Evolutionary conservation across 2,797 vertebrate genomes (phyloP), one percentile per base, ranked within the genome.

Genomic region (Poeciliopsis gracilis): DNA sequence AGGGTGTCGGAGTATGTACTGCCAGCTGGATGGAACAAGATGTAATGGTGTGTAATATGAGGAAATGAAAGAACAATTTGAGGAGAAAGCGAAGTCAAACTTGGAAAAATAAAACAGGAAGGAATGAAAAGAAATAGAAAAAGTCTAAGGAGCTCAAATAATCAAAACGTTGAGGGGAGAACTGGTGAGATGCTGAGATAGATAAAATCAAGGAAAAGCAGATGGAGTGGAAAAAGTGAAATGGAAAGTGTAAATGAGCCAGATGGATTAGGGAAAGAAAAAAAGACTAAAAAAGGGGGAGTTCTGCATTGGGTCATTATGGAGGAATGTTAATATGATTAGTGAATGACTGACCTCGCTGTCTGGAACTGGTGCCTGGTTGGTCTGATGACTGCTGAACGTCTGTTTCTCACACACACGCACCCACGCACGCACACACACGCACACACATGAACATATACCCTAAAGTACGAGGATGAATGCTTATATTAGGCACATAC

Each of bases 311-410:
- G 86, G 84, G 91, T 94, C 93, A 96, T 95, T 95, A 95, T 94
- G 77, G 82, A 90, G 93, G 94, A 95, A 95, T 96, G 94, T 95
- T 96, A 96, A 96, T 95, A 94, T 94, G 94, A 95, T 96, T 95
- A 95, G 91, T 91, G 93, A 90, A 93, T 89, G 86, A 89, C 91
- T 92, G 93, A 93, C 89, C 92, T 89, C 85, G 78, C 85, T 85
- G 93, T 94, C 92, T 94, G 89, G 89, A 86, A 79, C 91, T 92
- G 90, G 91, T 88, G 94, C 90, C 92, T 88, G 87, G 77, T 87
- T 89, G 90, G 82, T 92, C 88, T 79, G 89, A 87, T 91, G 89
- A 91, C 86, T 72, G 67, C 82, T 78, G 67, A 78, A 79, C 30
- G 85, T 88, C 88, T 84, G 84, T 63, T 73, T 77, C 85, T 82